Percentiles rank a stretch among this genome's conserved stretches.
These are phyloP conservation scores for Myotis davidii DNA, from an alignment of 2,113 vertebrate species.

Conservation along the genomic window DNA sequence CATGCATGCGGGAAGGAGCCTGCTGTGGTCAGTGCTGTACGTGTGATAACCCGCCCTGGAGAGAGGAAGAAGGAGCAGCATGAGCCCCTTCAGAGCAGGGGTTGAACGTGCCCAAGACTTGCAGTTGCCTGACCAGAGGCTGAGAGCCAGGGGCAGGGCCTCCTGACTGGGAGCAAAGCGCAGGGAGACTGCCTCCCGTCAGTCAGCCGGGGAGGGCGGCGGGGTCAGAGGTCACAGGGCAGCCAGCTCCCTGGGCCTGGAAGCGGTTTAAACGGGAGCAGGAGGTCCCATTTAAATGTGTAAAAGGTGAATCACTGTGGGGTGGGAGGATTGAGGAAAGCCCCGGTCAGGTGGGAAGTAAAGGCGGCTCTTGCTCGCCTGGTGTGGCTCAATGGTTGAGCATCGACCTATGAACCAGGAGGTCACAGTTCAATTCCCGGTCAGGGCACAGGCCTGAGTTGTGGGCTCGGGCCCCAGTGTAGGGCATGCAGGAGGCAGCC, in stretches of 20 bases:
- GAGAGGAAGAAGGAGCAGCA: fast-evolving
- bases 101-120: fast-evolving
- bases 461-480: too few relatives aligned
- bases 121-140: fast-evolving
- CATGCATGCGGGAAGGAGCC: too few relatives aligned
- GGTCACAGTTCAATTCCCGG: too few relatives aligned
- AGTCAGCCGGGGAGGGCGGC: neutral
- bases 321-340: neutral
- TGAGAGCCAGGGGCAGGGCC: too few relatives aligned
- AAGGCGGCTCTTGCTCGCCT: too few relatives aligned
- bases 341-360: fast-evolving
- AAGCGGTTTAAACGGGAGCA: neutral
- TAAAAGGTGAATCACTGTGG: neutral
- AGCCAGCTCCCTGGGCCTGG: neutral
- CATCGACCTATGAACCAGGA: too few relatives aligned
- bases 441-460: too few relatives aligned
- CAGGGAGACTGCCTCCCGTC: neutral
- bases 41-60: fast-evolving
- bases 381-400: too few relatives aligned
- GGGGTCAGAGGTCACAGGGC: too few relatives aligned
- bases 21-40: neutral
- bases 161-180: neutral
- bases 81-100: fast-evolving
- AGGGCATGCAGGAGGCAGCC: too few relatives aligned
- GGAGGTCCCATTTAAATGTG: neutral